phyloP scores from a whole-genome alignment of 2,797 vertebrate genomes.

The Poeciliopsis gracilis region DNA sequence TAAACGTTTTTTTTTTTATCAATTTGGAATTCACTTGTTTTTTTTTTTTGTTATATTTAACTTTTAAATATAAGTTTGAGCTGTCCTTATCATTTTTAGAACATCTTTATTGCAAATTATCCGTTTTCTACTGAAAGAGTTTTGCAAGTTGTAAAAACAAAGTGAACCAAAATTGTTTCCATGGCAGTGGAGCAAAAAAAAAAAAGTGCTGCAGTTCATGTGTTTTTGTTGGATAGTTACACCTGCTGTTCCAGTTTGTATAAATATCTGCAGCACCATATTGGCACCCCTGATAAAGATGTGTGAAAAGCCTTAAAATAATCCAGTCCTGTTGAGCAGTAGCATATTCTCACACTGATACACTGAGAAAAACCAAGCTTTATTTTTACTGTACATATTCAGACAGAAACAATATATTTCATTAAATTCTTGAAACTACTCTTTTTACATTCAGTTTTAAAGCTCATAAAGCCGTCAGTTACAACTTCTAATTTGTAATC shows the following conservation, averaged over 20 bases:
- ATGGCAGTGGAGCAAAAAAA: not conserved
- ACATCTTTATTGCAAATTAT: not conserved
- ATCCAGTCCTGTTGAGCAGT: not conserved
- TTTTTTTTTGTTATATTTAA: not conserved
- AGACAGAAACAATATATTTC: not conserved
- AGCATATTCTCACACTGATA: not conserved
- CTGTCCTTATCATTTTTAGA: not conserved
- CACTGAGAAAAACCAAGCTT: not conserved
- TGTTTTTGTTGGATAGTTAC: not conserved
- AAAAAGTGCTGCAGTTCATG: not conserved
- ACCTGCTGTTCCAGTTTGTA: not conserved
- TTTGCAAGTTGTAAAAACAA: not conserved
- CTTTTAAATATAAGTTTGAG: not conserved
- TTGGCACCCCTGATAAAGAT: not conserved
- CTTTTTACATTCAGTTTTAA: not conserved
- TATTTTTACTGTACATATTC: not conserved
- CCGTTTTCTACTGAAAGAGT: not conserved
- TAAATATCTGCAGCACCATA: not conserved
- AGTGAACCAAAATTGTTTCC: not conserved
- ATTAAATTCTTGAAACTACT: not conserved
- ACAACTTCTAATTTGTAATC: not conserved
- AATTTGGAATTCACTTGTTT: not conserved
- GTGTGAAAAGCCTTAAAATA: constrained; percentile 1
- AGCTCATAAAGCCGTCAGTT: not conserved
- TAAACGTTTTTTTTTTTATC: not conserved